Conservation (phyloP, 2,888 invertebrate genomes). For the Nowickia ferox region DNA sequence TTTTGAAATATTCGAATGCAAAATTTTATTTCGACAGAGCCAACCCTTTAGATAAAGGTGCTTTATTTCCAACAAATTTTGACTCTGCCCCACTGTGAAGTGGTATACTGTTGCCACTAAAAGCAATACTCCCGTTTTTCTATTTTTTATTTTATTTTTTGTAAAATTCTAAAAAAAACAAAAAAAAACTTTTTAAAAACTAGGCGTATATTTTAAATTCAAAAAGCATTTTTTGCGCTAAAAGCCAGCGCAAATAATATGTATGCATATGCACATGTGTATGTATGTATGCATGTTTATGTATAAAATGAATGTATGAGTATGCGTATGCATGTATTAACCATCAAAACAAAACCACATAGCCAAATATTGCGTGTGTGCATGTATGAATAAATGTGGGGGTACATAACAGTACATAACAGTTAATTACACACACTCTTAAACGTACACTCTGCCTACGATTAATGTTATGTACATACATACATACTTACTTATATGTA, state of each 20-base stretch:
- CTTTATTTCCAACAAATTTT: too few relatives aligned
- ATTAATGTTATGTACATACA: conserved; percentile 35
- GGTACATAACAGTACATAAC: not conserved
- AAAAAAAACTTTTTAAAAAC: conserved; percentile 67
- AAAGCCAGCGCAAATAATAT: not conserved
- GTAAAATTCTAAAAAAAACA: conserved; percentile 65
- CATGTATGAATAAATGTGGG: not conserved
- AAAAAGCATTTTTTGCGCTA: conserved; percentile 50
- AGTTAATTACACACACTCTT: not conserved
- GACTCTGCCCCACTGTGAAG: not conserved
- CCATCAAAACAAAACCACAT: conserved; percentile 47
- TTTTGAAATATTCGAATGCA: too few relatives aligned
- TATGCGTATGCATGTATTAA: conserved; percentile 8
- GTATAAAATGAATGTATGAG: not conserved
- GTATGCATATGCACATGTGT: not conserved
- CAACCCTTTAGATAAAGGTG: too few relatives aligned
- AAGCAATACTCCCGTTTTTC: not conserved
- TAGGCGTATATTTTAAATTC: conserved; percentile 66
- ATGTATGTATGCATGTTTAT: not conserved
- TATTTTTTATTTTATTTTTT: conserved; percentile 17
- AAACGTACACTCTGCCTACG: conserved; percentile 19
- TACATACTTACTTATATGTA: too few relatives aligned
- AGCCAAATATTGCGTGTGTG: not conserved
- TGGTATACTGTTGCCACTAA: not conserved
- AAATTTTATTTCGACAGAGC: too few relatives aligned